These are phyloP conservation scores for Acleris sparsana DNA, from an alignment of 2,888 invertebrate species.

Conservation along the genomic window DNA sequence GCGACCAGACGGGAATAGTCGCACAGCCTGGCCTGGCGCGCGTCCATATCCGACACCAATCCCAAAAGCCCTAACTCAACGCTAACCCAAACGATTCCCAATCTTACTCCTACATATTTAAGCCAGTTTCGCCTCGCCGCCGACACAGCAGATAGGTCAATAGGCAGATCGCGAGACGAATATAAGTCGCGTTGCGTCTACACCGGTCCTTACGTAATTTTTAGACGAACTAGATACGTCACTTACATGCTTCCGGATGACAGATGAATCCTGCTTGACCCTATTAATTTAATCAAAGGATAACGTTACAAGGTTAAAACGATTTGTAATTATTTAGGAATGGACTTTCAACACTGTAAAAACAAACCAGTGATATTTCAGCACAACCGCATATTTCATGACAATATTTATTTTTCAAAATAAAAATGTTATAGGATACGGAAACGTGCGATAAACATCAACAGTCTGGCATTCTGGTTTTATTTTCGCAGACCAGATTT, in stretches of 20 bases:
- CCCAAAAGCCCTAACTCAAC: slow-evolving; percentile 60
- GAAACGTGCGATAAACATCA: slow-evolving; percentile 46
- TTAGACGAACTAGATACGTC: slow-evolving; percentile 79
- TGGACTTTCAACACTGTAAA: background rate
- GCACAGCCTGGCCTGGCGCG: slow-evolving; percentile 78
- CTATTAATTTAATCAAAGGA: slow-evolving; percentile 59
- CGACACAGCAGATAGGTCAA: slow-evolving; percentile 52
- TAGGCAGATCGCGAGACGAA: slow-evolving; percentile 56
- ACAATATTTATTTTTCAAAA: slow-evolving; percentile 24
- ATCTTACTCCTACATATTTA: slow-evolving; percentile 60
- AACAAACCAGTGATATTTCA: background rate
- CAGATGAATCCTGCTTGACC: slow-evolving; percentile 59
- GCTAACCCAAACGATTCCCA: slow-evolving; percentile 57
- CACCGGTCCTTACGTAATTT: slow-evolving; percentile 76
- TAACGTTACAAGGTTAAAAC: slow-evolving; percentile 53
- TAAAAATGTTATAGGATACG: slow-evolving; percentile 32
- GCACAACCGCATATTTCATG: background rate
- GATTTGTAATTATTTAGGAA: slow-evolving; percentile 46
- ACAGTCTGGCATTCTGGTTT: slow-evolving; percentile 45
- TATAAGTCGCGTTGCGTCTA: slow-evolving; percentile 77
- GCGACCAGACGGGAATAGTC: slow-evolving; percentile 82
- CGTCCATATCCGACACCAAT: slow-evolving; percentile 65
- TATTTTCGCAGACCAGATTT: slow-evolving; percentile 48
- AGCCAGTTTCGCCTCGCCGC: slow-evolving; percentile 54
- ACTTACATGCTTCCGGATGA: slow-evolving; percentile 73